Percentiles rank a stretch among this genome's conserved stretches.
Conservation (phyloP, 1,140 invertebrate genomes). For the Agrilus planipennis region DNA sequence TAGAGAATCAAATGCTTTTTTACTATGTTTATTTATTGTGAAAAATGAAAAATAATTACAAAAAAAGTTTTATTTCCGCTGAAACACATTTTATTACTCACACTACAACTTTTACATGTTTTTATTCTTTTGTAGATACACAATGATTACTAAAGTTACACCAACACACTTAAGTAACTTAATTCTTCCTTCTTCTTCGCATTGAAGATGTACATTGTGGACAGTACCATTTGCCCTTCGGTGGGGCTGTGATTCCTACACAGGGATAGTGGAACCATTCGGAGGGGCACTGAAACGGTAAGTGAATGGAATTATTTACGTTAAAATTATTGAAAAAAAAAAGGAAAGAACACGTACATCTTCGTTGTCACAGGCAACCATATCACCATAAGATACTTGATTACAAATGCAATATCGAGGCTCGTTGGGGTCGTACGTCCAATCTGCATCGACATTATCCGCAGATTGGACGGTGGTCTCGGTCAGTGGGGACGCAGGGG, state of each 20-base stretch:
- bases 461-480: slow-evolving; percentile 15
- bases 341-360: slow-evolving; percentile 50
- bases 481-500: slow-evolving; percentile 21
- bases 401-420: slow-evolving; percentile 96
- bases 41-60: too few species aligned
- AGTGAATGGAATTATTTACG: background rate
- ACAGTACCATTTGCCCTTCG: slow-evolving; percentile 98
- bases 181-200: slow-evolving; percentile 63
- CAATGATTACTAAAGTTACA: too few species aligned
- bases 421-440: slow-evolving; percentile 85
- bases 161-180: too few species aligned
- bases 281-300: slow-evolving; percentile 71
- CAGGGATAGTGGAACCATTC: slow-evolving; percentile 99
- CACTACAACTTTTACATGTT: too few species aligned
- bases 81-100: too few species aligned
- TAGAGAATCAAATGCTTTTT: too few species aligned
- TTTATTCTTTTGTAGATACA: too few species aligned
- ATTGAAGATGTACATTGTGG: slow-evolving; percentile 86
- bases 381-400: slow-evolving; percentile 96
- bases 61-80: too few species aligned
- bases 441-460: slow-evolving; percentile 37
- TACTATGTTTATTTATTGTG: too few species aligned
- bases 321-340: background rate
- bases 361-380: slow-evolving; percentile 98
- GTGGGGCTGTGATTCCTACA: slow-evolving; percentile 88